Conservation (phyloP, 64 coral and sea anemone genomes). For the Actinia equina region DNA sequence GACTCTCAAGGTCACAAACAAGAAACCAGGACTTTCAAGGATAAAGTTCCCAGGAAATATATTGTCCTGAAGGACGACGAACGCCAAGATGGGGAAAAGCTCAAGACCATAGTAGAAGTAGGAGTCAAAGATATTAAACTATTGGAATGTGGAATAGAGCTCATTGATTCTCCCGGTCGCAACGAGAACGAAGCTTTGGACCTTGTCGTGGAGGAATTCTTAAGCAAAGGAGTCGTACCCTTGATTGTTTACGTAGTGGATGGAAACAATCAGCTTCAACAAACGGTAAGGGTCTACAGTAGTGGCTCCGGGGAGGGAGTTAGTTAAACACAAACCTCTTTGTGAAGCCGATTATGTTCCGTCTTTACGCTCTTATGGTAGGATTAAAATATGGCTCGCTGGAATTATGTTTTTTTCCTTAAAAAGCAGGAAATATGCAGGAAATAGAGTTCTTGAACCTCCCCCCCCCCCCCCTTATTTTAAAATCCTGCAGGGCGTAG, state of each 20-base stretch:
- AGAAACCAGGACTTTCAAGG: neutral
- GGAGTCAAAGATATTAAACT: constrained; percentile 36
- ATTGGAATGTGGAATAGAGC: constrained; percentile 42
- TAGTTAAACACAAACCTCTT: no score
- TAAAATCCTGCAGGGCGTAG: no score
- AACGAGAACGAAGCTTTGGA: constrained; percentile 45
- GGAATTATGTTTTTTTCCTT: no score
- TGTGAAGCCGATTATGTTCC: no score
- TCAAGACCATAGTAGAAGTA: constrained; percentile 44
- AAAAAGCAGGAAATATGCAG: no score
- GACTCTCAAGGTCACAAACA: neutral
- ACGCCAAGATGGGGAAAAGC: neutral
- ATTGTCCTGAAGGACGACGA: constrained; percentile 28
- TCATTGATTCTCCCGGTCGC: constrained; percentile 57
- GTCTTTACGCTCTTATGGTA: no score
- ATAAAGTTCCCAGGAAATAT: neutral
- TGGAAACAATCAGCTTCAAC: constrained; percentile 26
- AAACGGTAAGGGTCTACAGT: constrained; percentile 6
- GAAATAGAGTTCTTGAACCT: no score
- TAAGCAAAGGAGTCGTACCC: constrained; percentile 42
- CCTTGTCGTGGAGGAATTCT: constrained; percentile 26
- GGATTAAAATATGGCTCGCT: no score
- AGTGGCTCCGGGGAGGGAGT: no score
- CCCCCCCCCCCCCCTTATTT: no score
- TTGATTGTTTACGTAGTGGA: constrained; percentile 58